Conservation (phyloP, 2,797 vertebrate genomes). For the Rhincodon typus region DNA sequence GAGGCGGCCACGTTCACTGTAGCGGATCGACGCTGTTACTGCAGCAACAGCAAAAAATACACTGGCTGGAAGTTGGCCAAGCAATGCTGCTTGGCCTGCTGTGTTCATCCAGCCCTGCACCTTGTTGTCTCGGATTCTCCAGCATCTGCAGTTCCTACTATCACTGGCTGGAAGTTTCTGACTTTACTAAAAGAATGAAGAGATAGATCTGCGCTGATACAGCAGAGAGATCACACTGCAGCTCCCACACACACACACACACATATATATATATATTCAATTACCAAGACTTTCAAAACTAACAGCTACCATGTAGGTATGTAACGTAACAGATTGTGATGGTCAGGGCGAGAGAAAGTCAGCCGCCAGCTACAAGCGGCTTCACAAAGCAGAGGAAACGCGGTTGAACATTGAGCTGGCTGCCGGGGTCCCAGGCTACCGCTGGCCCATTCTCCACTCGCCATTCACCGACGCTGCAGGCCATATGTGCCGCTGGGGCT, state of each 20-base stretch:
- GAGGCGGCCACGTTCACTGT: too few relatives aligned
- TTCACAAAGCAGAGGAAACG: not conserved
- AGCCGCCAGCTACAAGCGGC: not conserved
- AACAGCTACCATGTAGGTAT: not conserved
- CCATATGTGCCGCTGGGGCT: slow-evolving; percentile 26
- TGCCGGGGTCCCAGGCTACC: not conserved
- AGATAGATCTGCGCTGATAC: not conserved
- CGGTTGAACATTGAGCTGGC: not conserved
- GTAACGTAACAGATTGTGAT: not conserved
- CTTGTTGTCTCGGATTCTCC: too few relatives aligned
- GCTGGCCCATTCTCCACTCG: not conserved
- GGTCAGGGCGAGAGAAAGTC: not conserved
- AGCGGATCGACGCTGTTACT: not conserved
- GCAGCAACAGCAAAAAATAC: not conserved
- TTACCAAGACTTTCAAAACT: not conserved
- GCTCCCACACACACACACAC: not conserved
- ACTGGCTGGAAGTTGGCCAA: too few relatives aligned
- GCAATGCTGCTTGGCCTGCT: too few relatives aligned
- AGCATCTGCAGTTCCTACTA: too few relatives aligned
- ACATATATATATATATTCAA: not conserved
- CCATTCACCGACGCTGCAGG: not conserved
- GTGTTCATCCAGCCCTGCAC: too few relatives aligned
- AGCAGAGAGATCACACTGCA: not conserved
- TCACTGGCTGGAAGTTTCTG: too few relatives aligned
- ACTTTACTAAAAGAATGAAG: not conserved